Percentiles rank a stretch among this genome's conserved stretches.
Conservation (phyloP, 2,797 vertebrate species). For the Dipus sagitta region DNA sequence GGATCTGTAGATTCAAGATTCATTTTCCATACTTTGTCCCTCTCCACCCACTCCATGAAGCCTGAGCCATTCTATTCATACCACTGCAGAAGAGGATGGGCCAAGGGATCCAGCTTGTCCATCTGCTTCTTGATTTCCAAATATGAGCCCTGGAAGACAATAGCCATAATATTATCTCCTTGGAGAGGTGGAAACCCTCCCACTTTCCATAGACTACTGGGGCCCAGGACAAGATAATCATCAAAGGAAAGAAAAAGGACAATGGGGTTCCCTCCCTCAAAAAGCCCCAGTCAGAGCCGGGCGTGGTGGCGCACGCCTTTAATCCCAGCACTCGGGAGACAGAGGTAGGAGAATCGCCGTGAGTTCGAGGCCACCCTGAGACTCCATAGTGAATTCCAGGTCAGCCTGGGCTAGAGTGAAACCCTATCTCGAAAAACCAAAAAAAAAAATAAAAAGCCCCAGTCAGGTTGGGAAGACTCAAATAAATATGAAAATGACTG, state of each 20-base stretch:
- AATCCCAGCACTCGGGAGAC: too few relatives aligned
- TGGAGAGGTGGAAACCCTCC: conserved; percentile 45
- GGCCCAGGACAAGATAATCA: conserved; percentile 33
- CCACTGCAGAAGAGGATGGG: conserved; percentile 98
- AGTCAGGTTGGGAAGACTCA: conserved; percentile 60
- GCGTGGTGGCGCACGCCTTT: too few relatives aligned
- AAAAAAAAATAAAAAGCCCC: conserved; percentile 15
- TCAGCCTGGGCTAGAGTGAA: too few relatives aligned
- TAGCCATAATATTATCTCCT: conserved; percentile 57
- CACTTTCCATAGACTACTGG: neutral
- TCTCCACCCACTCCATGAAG: neutral
- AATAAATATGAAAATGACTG: conserved; percentile 74
- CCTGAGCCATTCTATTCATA: conserved; percentile 79
- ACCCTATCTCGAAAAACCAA: too few relatives aligned
- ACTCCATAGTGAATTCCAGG: too few relatives aligned
- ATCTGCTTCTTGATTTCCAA: conserved; percentile 99
- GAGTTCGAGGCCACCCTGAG: too few relatives aligned
- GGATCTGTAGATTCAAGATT: neutral
- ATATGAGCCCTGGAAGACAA: conserved; percentile 94
- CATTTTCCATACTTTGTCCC: neutral
- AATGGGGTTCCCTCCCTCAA: conserved; percentile 57
- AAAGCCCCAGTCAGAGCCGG: conserved; percentile 18
- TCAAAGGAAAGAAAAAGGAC: conserved; percentile 18
- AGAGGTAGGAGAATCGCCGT: too few relatives aligned
- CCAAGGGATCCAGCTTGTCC: conserved; percentile 98